phyloP scores from a whole-genome alignment of 2,888 invertebrate species.

The Netelia melanura region DNA sequence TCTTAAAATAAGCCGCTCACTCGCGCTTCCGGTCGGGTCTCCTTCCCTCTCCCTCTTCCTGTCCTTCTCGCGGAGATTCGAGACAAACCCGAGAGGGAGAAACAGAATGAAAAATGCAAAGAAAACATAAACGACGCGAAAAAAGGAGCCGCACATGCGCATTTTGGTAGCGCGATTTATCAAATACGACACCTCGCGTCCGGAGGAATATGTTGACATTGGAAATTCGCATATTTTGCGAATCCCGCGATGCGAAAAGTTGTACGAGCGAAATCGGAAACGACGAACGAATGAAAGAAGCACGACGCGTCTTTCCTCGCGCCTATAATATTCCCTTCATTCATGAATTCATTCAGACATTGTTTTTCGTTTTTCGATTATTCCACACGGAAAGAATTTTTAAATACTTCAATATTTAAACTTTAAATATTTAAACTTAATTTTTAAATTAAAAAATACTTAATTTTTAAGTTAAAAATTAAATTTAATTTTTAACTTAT shows the following conservation, averaged over 20 bases:
- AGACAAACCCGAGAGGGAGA: conserved; percentile 10
- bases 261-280: conserved; percentile 15
- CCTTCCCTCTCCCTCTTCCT: conserved; percentile 5
- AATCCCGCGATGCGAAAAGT: conserved; percentile 28
- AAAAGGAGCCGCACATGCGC: conserved; percentile 29
- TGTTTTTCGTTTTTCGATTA: background rate
- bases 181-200: conserved; percentile 60
- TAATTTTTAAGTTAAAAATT: no score
- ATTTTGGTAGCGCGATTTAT: conserved; percentile 38
- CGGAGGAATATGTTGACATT: conserved; percentile 56
- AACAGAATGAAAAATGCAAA: conserved; percentile 5
- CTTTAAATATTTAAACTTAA: no score
- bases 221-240: conserved; percentile 33
- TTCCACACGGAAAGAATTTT: no score
- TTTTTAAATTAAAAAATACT: no score
- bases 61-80: conserved; percentile 2
- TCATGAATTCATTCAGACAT: background rate
- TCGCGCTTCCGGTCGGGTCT: conserved; percentile 75
- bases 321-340: background rate
- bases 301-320: no score
- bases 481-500: no score
- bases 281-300: conserved; percentile 32
- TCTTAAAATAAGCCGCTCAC: conserved; percentile 77
- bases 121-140: conserved; percentile 18
- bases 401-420: no score